Evolutionary conservation across 2,113 vertebrate genomes (phyloP).

Genomic region (Clarias batrachus): DNA sequence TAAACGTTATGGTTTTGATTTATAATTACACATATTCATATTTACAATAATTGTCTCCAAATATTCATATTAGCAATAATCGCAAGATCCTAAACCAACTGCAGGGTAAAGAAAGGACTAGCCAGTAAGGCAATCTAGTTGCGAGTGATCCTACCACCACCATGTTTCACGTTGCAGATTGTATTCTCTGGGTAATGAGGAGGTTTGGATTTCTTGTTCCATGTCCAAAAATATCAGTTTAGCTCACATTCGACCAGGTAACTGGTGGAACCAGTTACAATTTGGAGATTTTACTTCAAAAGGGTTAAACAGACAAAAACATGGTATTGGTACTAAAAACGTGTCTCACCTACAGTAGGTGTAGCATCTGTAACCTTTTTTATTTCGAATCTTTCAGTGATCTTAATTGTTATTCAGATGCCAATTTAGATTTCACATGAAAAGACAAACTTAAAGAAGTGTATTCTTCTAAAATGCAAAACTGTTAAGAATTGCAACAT

Average conservation of each 20-base stretch:
- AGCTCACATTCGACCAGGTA: not conserved
- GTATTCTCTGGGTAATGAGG: not conserved
- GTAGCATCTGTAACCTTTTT: too few species aligned
- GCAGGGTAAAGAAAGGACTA: not conserved
- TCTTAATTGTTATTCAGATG: too few species aligned
- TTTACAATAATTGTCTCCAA: not conserved
- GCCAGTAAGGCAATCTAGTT: not conserved
- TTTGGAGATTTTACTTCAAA: not conserved
- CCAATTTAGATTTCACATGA: too few species aligned
- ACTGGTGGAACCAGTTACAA: not conserved
- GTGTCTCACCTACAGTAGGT: too few species aligned
- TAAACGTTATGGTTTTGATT: not conserved
- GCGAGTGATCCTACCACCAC: not conserved
- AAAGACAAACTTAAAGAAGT: too few species aligned
- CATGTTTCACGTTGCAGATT: not conserved
- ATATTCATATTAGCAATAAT: not conserved
- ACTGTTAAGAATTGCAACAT: too few species aligned
- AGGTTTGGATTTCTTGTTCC: not conserved
- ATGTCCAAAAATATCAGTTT: not conserved
- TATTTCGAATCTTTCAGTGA: too few species aligned
- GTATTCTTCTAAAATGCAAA: too few species aligned
- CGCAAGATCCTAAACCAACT: not conserved
- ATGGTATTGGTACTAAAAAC: too few species aligned
- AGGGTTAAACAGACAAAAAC: too few species aligned
- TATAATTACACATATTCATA: not conserved